These are phyloP conservation scores for Australoheros facetus DNA, from an alignment of 2,797 vertebrate species.

Conservation along the genomic window DNA sequence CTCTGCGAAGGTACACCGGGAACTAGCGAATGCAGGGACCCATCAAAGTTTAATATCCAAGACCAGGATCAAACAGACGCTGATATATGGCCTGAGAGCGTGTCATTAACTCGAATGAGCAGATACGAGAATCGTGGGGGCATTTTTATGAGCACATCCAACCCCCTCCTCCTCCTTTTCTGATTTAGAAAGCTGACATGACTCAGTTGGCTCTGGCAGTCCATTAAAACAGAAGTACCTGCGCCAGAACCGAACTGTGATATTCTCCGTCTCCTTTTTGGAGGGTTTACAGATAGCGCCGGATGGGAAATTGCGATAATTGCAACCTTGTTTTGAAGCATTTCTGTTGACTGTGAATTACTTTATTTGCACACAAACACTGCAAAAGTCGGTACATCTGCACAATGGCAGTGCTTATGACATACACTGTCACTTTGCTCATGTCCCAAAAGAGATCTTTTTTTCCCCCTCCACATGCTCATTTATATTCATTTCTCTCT, in stretches of 20 bases:
- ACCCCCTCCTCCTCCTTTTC: conserved; percentile 39
- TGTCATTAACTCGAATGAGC: conserved; percentile 72
- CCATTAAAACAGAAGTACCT: conserved; percentile 63
- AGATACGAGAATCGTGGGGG: conserved; percentile 60
- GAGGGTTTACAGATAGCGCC: neutral
- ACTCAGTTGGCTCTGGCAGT: conserved; percentile 60
- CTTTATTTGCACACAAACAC: conserved; percentile 52
- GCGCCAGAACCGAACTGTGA: conserved; percentile 24
- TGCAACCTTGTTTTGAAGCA: conserved; percentile 13
- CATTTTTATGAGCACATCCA: conserved; percentile 63
- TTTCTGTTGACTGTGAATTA: conserved; percentile 15
- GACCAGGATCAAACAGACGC: conserved; percentile 71
- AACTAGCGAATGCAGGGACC: conserved; percentile 44
- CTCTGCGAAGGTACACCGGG: conserved; percentile 25
- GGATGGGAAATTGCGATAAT: conserved; percentile 21
- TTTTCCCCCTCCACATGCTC: neutral
- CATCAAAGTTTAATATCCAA: conserved; percentile 75
- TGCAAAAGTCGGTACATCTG: conserved; percentile 15
- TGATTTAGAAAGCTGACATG: conserved; percentile 75
- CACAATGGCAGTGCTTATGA: conserved; percentile 6
- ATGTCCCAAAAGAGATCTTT: conserved; percentile 31
- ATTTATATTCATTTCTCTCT: conserved; percentile 53
- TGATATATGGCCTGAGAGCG: conserved; percentile 66
- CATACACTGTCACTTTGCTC: conserved; percentile 32
- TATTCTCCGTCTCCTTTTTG: neutral